Percentiles rank a stretch among this genome's conserved stretches.
phyloP scores from a whole-genome alignment of 2,888 invertebrate species.

The Nomada fucata region DNA sequence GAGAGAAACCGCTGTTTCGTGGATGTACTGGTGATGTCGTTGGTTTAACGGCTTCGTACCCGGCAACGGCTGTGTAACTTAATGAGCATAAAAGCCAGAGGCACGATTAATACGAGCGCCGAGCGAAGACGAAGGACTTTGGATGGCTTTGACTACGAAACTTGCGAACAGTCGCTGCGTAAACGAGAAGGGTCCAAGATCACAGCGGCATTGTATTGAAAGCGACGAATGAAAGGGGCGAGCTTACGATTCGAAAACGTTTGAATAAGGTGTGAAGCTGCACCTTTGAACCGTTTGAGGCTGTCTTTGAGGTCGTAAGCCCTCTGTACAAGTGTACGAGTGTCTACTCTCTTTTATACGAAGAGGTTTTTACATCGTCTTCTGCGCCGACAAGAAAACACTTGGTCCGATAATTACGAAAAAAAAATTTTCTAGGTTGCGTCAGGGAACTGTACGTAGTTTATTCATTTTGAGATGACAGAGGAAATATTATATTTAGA shows the following conservation, averaged over 20 bases:
- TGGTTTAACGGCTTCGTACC: conserved; percentile 69
- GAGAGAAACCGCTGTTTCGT: conserved; percentile 62
- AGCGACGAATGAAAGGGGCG: background rate
- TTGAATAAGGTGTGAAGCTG: conserved; percentile 9
- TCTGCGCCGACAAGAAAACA: conserved; percentile 31
- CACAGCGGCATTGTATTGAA: conserved; percentile 4
- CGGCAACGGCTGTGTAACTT: conserved; percentile 71
- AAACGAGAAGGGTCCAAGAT: conserved; percentile 17
- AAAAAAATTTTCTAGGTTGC: no score
- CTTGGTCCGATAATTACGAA: background rate
- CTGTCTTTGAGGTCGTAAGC: conserved; percentile 22
- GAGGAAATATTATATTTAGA: no score
- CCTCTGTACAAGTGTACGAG: conserved; percentile 29
- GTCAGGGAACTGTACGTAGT: no score
- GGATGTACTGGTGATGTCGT: conserved; percentile 68
- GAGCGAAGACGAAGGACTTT: conserved; percentile 11
- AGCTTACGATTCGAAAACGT: conserved; percentile 17
- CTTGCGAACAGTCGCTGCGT: background rate
- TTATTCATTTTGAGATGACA: no score
- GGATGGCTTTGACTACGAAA: conserved; percentile 37
- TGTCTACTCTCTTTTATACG: conserved; percentile 10
- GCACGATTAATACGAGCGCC: conserved; percentile 68
- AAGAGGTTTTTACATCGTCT: conserved; percentile 19
- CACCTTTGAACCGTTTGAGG: background rate
- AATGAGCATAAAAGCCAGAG: conserved; percentile 73